Percentiles rank a stretch among this genome's conserved stretches.
phyloP scores from a whole-genome alignment of 2,797 vertebrate genomes.

The Sarcophilus harrisii region DNA sequence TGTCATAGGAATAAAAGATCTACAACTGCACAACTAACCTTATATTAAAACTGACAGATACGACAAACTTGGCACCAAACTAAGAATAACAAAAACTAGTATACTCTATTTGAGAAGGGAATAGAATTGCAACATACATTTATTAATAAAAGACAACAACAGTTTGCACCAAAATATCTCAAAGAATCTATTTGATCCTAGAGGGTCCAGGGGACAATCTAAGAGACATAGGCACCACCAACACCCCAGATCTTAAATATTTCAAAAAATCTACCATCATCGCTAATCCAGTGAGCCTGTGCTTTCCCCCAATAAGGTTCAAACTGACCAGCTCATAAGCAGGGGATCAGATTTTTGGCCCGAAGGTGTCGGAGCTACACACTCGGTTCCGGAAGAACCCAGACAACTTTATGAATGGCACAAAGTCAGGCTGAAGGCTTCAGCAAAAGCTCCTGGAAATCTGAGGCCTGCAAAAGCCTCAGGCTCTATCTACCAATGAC shows the following conservation, averaged over 20 bases:
- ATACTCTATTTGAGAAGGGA: not conserved
- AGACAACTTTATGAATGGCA: conserved; percentile 4
- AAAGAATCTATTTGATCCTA: not conserved
- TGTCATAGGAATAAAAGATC: not conserved
- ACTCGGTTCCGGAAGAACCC: not conserved
- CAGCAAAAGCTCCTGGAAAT: not conserved
- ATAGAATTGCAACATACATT: not conserved
- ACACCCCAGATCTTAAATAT: not conserved
- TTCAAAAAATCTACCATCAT: not conserved
- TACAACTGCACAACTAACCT: not conserved
- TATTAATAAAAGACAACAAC: not conserved
- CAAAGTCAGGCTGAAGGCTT: conserved; percentile 14
- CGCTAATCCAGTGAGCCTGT: not conserved
- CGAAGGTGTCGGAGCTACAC: not conserved
- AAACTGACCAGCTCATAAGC: not conserved
- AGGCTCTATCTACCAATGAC: conserved; percentile 1
- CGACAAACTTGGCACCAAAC: not conserved
- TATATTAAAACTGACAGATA: not conserved
- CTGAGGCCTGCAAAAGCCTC: conserved; percentile 36
- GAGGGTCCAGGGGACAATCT: not conserved
- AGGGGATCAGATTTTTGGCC: too few relatives aligned
- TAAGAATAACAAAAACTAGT: not conserved
- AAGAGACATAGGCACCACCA: not conserved
- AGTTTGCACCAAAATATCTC: not conserved
- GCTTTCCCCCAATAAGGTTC: not conserved